Evolutionary conservation across 2,113 vertebrate species (phyloP).

Genomic region (Hippocampus mohnikei): DNA sequence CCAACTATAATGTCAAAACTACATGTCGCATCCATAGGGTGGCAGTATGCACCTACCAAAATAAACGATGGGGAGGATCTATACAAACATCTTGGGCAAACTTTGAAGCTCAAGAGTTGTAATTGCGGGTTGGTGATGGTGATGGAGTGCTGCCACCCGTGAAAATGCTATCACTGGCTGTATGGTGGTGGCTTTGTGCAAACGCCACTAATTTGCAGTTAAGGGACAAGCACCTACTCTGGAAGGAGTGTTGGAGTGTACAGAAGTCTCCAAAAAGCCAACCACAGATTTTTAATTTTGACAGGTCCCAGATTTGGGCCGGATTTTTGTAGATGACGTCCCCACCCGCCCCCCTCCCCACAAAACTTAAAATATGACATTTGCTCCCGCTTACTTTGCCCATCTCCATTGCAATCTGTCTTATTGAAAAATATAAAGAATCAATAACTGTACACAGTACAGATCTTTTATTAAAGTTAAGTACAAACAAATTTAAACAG

Average conservation of each 20-base stretch:
- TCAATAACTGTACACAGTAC: too few relatives aligned
- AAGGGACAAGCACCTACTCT: not conserved
- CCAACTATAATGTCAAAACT: not conserved
- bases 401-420: too few relatives aligned
- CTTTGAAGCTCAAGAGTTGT: not conserved
- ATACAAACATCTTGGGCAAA: not conserved
- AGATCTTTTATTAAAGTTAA: not conserved
- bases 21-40: conserved; percentile 14
- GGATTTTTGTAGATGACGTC: too few relatives aligned
- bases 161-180: not conserved
- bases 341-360: too few relatives aligned
- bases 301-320: too few relatives aligned
- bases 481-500: conserved; percentile 21
- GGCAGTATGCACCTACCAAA: conserved; percentile 33
- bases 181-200: not conserved
- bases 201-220: not conserved
- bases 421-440: too few relatives aligned
- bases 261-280: not conserved
- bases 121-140: not conserved
- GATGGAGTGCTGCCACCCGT: not conserved
- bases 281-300: too few relatives aligned
- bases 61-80: not conserved
- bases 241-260: not conserved
- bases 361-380: too few relatives aligned
- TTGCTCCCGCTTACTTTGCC: not conserved